Evolutionary conservation across 2,113 vertebrate genomes (phyloP).

Genomic region (Synchiropus splendidus): DNA sequence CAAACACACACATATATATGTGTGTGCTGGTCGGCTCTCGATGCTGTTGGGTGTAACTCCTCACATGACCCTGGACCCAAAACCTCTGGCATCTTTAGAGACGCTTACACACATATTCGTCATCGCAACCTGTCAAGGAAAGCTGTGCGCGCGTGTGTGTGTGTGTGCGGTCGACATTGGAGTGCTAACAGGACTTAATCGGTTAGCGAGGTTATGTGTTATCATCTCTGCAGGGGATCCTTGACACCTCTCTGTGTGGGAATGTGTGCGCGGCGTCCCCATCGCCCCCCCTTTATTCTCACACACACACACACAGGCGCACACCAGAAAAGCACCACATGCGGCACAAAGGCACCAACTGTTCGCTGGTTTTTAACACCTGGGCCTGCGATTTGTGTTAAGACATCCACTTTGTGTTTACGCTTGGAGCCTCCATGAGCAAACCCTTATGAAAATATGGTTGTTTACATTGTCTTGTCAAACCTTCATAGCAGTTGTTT

Average conservation of each 20-base stretch:
- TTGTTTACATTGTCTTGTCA: no score
- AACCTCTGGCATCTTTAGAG: no score
- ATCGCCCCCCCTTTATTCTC: not conserved
- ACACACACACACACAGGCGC: not conserved
- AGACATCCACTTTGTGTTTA: no score
- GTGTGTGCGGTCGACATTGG: not conserved
- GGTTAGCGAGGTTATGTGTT: conserved; percentile 23
- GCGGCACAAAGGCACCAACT: conserved; percentile 1
- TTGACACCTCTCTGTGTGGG: conserved; percentile 12
- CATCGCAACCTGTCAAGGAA: not conserved
- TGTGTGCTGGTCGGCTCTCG: not conserved
- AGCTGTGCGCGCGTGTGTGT: conserved; percentile 1
- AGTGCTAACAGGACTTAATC: conserved; percentile 36
- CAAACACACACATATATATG: not conserved
- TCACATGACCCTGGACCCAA: not conserved
- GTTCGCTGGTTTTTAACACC: conserved; percentile 1
- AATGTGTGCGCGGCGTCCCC: not conserved
- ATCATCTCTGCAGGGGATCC: conserved; percentile 17
- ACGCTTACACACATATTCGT: no score
- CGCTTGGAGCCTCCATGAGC: no score
- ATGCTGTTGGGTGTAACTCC: not conserved
- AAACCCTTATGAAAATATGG: no score
- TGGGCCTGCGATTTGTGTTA: conserved; percentile 6
- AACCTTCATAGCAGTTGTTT: no score
- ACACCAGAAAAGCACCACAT: not conserved